Conservation (phyloP, 2,797 vertebrate species). For the Acipenser oxyrinchus region DNA sequence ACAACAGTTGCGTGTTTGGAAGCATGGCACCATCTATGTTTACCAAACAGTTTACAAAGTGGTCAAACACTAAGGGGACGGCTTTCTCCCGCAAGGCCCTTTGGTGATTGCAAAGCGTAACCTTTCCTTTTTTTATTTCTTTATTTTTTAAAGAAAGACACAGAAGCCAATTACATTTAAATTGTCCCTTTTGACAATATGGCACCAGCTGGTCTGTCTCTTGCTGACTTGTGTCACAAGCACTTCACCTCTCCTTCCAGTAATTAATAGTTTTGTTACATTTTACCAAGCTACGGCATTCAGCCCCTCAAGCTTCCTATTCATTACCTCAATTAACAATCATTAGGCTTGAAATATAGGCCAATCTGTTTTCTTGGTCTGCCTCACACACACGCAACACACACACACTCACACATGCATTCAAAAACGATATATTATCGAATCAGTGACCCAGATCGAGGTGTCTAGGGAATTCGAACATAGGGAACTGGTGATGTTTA, state of each 20-base stretch:
- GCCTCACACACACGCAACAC: conserved; percentile 8
- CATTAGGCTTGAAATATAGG: conserved; percentile 65
- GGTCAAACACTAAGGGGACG: background rate
- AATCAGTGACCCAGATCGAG: conserved; percentile 59
- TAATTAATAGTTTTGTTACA: conserved; percentile 51
- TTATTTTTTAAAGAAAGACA: conserved; percentile 19
- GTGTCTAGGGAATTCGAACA: conserved; percentile 54
- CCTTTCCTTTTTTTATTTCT: conserved; percentile 13
- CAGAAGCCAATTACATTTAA: conserved; percentile 39
- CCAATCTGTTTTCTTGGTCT: conserved; percentile 67
- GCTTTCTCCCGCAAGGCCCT: background rate
- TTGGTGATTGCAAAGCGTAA: conserved; percentile 12
- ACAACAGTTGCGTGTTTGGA: background rate
- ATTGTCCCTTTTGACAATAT: conserved; percentile 43
- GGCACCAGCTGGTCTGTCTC: conserved; percentile 50
- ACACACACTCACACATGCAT: conserved; percentile 21
- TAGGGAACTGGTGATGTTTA: conserved; percentile 21
- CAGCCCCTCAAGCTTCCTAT: conserved; percentile 50
- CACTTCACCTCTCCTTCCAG: conserved; percentile 32
- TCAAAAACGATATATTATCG: conserved; percentile 42
- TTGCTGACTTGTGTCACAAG: conserved; percentile 27
- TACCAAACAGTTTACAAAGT: conserved; percentile 7
- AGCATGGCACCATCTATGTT: background rate
- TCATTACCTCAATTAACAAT: conserved; percentile 77
- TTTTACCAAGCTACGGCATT: conserved; percentile 56